These are phyloP conservation scores for Anisognathus igniventris DNA, from an alignment of 2,797 vertebrate species.

Conservation along the genomic window DNA sequence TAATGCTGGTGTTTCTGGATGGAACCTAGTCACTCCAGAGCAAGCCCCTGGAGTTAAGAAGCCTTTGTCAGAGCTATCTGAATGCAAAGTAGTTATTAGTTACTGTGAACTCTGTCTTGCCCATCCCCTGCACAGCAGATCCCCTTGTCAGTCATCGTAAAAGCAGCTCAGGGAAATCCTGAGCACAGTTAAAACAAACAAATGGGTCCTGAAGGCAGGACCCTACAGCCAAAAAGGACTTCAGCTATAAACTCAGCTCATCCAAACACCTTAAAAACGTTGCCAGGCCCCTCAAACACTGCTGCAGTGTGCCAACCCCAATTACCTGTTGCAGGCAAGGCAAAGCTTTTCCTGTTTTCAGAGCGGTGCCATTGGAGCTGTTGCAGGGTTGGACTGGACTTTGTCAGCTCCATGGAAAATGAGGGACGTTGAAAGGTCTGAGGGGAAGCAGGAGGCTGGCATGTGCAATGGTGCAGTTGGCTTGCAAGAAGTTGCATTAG, in stretches of 20 bases:
- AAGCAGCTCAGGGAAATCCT: background rate
- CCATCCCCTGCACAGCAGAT: accelerated
- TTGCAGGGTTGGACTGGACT: background rate
- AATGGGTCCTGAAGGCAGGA: background rate
- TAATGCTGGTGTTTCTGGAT: background rate
- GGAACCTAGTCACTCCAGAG: background rate
- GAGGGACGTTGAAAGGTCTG: background rate
- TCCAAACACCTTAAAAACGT: background rate
- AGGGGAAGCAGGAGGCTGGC: no score
- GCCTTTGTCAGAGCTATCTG: background rate
- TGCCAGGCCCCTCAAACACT: background rate
- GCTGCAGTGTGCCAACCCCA: background rate
- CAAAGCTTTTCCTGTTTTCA: background rate
- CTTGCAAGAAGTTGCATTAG: background rate
- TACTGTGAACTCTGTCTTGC: background rate
- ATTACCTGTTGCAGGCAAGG: background rate
- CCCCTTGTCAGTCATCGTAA: background rate
- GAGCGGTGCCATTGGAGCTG: accelerated
- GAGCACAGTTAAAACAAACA: background rate
- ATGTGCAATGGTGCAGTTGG: accelerated
- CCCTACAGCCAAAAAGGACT: background rate
- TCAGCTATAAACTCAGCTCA: background rate
- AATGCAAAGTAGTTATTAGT: background rate
- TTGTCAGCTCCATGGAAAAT: background rate
- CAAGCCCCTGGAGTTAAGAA: background rate